Percentiles rank a stretch among this genome's conserved stretches.
These are phyloP conservation scores for Tenrec ecaudatus DNA, from an alignment of 2,113 vertebrate genomes.

Conservation along the genomic window DNA sequence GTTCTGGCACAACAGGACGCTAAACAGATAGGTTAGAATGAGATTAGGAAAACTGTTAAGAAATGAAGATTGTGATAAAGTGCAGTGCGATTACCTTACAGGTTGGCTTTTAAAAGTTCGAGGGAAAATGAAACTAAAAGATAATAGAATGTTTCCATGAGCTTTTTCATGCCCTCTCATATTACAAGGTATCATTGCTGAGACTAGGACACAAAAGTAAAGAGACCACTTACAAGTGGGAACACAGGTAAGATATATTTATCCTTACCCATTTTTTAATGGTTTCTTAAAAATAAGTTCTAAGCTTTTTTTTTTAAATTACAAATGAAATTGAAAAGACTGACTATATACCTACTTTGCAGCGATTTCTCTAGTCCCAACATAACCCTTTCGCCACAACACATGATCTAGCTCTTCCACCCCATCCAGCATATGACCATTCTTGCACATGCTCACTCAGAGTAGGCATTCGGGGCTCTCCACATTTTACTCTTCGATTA, in stretches of 20 bases:
- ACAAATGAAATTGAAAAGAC: constrained; percentile 11
- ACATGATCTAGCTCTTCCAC: not conserved
- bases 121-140: not conserved
- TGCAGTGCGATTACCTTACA: not conserved
- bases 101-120: too few species aligned
- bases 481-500: constrained; percentile 30
- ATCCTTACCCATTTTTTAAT: not conserved
- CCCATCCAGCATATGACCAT: not conserved
- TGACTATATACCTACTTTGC: not conserved
- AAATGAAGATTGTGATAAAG: constrained; percentile 29
- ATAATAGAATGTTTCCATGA: not conserved
- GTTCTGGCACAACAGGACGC: not conserved
- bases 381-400: constrained; percentile 24
- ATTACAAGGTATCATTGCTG: not conserved
- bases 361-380: not conserved
- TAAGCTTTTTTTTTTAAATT: not conserved
- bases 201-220: constrained; percentile 1
- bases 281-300: not conserved
- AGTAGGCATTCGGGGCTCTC: not conserved
- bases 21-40: constrained; percentile 6
- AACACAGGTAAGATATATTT: not conserved
- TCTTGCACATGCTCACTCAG: not conserved
- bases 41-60: constrained; percentile 28
- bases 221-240: not conserved
- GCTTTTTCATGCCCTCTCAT: too few species aligned